Evolutionary conservation across 2,797 vertebrate species (phyloP).

Genomic region (Onychomys leucogaster): DNA sequence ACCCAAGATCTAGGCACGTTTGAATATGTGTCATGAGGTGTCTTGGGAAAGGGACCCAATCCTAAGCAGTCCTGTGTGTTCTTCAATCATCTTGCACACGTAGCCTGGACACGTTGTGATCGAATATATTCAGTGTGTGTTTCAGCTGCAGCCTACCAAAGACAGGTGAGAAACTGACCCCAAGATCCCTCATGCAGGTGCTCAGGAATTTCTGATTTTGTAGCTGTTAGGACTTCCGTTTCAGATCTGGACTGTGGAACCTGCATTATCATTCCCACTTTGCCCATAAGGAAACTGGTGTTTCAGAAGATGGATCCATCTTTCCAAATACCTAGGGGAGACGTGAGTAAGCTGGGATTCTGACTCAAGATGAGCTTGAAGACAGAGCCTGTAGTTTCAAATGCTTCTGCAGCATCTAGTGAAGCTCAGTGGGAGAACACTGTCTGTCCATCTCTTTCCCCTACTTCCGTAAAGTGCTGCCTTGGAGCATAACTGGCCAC

Average conservation of each 20-base stretch:
- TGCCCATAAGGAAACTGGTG: not conserved
- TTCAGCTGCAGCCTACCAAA: not conserved
- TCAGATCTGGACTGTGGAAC: too few species aligned
- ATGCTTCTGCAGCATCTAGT: not conserved
- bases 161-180: not conserved
- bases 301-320: not conserved
- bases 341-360: not conserved
- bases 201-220: not conserved
- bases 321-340: not conserved
- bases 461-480: not conserved
- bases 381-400: not conserved
- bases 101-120: not conserved
- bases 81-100: too few species aligned
- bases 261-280: not conserved
- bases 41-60: not conserved
- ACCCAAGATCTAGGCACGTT: not conserved
- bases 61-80: not conserved
- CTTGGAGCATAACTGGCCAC: not conserved
- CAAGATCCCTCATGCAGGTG: too few species aligned
- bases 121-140: not conserved
- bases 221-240: not conserved
- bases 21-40: not conserved
- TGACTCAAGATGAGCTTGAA: not conserved
- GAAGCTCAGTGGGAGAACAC: not conserved
- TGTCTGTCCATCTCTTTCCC: not conserved